Conservation (phyloP, 2,797 vertebrate species). For the Craterocephalus amniculus region DNA sequence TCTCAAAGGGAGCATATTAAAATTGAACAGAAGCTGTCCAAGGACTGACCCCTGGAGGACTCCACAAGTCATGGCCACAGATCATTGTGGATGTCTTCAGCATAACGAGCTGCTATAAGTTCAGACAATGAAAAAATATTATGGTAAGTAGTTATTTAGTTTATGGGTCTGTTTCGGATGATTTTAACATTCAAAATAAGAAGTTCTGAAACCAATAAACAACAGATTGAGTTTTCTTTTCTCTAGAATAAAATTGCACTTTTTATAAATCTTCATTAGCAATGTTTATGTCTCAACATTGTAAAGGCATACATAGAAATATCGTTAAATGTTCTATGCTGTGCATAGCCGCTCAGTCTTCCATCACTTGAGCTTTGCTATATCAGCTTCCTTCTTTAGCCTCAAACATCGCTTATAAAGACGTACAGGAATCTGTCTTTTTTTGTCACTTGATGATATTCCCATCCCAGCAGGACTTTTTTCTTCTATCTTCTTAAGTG, state of each 20-base stretch:
- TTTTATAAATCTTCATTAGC: neutral
- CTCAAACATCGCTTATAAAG: constrained; percentile 77
- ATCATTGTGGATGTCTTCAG: too few relatives aligned
- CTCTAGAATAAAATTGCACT: neutral
- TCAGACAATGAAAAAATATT: too few relatives aligned
- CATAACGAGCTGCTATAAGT: too few relatives aligned
- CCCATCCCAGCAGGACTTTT: constrained; percentile 48
- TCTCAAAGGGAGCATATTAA: too few relatives aligned
- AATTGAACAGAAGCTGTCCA: too few relatives aligned
- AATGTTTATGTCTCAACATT: neutral
- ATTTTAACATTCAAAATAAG: too few relatives aligned
- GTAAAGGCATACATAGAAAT: neutral
- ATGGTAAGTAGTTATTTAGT: too few relatives aligned
- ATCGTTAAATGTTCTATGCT: constrained; percentile 3
- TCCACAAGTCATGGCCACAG: too few relatives aligned
- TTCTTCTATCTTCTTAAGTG: constrained; percentile 67
- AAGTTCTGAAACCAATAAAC: neutral
- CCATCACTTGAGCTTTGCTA: constrained; percentile 43
- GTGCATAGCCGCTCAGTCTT: constrained; percentile 40
- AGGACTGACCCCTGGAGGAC: too few relatives aligned
- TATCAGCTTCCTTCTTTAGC: constrained; percentile 52
- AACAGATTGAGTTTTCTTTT: neutral
- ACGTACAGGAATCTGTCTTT: constrained; percentile 66
- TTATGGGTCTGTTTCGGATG: too few relatives aligned
- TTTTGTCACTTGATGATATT: constrained; percentile 55